Conservation (phyloP, 2,113 vertebrate species). For the Onychostoma macrolepis region DNA sequence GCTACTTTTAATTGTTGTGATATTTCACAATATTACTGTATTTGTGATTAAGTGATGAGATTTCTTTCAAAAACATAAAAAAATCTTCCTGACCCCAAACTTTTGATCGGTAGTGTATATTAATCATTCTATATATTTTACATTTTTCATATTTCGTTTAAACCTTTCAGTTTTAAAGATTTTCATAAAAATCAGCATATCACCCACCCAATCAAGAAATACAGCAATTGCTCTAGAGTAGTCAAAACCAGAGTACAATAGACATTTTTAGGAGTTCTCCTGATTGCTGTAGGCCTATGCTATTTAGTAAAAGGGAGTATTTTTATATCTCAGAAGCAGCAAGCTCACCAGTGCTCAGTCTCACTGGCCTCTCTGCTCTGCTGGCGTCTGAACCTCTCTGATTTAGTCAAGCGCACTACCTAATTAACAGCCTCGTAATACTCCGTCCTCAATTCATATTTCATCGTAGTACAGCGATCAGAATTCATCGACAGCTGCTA, state of each 20-base stretch:
- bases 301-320: not conserved
- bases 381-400: slow-evolving; percentile 27
- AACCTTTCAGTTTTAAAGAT: too few species aligned
- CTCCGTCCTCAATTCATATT: slow-evolving; percentile 30
- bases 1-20: not conserved
- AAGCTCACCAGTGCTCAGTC: not conserved
- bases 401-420: slow-evolving; percentile 10
- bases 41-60: not conserved
- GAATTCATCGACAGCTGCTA: slow-evolving; percentile 37
- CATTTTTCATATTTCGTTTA: not conserved
- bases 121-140: too few species aligned
- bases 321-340: not conserved
- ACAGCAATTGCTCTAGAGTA: not conserved
- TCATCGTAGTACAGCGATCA: slow-evolving; percentile 24
- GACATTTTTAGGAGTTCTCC: not conserved
- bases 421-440: slow-evolving; percentile 50
- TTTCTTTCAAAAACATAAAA: not conserved
- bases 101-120: too few species aligned
- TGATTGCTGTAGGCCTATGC: not conserved
- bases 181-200: not conserved
- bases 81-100: too few species aligned
- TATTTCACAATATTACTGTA: not conserved
- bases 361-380: slow-evolving; percentile 1
- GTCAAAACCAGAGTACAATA: not conserved
- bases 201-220: not conserved